phyloP scores from a whole-genome alignment of 2,888 invertebrate species.

The Lasius platythorax region DNA sequence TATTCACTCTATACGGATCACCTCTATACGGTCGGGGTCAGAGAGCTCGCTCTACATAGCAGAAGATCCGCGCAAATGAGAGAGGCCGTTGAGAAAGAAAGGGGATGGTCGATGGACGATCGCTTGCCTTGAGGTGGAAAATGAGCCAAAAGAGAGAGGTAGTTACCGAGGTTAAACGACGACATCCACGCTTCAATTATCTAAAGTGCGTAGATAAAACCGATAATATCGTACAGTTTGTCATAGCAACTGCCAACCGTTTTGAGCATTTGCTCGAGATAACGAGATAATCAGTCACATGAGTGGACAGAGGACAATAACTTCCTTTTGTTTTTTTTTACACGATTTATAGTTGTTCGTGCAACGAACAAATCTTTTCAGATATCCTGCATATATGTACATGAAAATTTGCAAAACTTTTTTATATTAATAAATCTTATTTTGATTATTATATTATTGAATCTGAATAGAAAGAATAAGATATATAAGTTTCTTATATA shows the following conservation, averaged over 20 bases:
- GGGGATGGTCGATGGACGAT: background rate
- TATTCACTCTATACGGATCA: constrained; percentile 78
- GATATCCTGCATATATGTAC: background rate
- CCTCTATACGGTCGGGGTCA: constrained; percentile 71
- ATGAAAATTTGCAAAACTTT: background rate
- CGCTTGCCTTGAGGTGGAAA: constrained; percentile 12
- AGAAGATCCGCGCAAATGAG: constrained; percentile 83
- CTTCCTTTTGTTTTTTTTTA: background rate
- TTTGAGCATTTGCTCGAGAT: constrained; percentile 17
- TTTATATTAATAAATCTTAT: background rate
- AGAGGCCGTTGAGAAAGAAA: constrained; percentile 54
- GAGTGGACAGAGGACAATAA: background rate
- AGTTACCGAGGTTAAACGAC: constrained; percentile 69
- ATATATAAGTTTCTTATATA: background rate
- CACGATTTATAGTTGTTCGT: background rate
- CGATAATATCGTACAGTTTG: constrained; percentile 46
- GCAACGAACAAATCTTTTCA: background rate
- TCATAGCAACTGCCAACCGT: constrained; percentile 25
- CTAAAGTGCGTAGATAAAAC: constrained; percentile 78
- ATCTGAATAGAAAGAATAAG: background rate
- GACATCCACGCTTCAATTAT: constrained; percentile 83
- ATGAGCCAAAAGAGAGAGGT: constrained; percentile 53
- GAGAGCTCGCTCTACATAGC: constrained; percentile 81
- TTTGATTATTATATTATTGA: background rate
- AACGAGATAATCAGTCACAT: background rate